Evolutionary conservation across 2,888 invertebrate genomes (phyloP).

Genomic region (Macaria liturata): DNA sequence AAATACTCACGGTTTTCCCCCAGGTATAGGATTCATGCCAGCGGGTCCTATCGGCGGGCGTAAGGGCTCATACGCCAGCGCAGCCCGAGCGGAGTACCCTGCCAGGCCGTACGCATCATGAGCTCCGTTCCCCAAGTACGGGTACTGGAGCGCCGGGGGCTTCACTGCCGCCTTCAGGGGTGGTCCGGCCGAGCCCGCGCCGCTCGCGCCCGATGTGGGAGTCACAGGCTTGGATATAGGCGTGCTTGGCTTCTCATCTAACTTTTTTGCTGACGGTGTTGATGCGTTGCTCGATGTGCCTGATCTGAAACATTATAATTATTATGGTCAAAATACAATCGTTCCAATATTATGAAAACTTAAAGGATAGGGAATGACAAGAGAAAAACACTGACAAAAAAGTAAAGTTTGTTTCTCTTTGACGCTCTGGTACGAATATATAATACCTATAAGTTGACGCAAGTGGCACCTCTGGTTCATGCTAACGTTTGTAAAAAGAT

Average conservation of each 20-base stretch:
- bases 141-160: constrained; percentile 85
- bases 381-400: too few relatives aligned
- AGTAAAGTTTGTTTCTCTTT: too few relatives aligned
- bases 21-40: constrained; percentile 88
- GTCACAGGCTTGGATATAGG: constrained; percentile 96
- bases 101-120: constrained; percentile 78
- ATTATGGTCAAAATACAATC: not conserved
- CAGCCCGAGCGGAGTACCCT: constrained; percentile 78
- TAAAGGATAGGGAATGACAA: too few relatives aligned
- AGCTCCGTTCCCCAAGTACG: constrained; percentile 81
- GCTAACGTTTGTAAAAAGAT: too few relatives aligned
- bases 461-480: too few relatives aligned
- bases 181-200: constrained; percentile 83
- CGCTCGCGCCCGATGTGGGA: constrained; percentile 88
- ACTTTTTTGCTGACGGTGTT: constrained; percentile 93
- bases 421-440: too few relatives aligned
- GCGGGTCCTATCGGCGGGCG: constrained; percentile 79
- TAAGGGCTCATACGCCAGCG: constrained; percentile 76
- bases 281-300: constrained; percentile 96
- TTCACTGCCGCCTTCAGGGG: constrained; percentile 82
- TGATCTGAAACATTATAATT: constrained; percentile 76
- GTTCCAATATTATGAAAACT: too few relatives aligned
- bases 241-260: constrained; percentile 95
- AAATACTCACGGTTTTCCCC: constrained; percentile 92
- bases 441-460: too few relatives aligned